Base-by-base conservation (phyloP, 2,797 vertebrate species). In the Sylvia borin region DNA sequence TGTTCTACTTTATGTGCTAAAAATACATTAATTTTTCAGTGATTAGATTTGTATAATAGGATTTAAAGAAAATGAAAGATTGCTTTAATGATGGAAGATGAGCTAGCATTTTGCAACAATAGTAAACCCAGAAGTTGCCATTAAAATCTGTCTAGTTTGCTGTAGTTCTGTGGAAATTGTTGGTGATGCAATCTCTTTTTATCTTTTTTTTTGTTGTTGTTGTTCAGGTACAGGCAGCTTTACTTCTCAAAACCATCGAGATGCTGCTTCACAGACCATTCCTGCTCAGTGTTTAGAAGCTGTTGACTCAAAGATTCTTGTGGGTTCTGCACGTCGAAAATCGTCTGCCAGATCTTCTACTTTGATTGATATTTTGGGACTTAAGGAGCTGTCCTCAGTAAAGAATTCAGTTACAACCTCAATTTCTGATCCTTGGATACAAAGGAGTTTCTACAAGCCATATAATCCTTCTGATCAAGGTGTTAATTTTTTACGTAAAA, bases 261-360 rank as follows among this genome's bases (percentile, higher is more conserved):
- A 99, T 91, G 98, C 98, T 93, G 98, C 98, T 47, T 99, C 99
- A 42, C 99, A 99, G 97, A 99, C 99, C 4, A 79, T 98, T 62
- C 97, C 98, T 47, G 93, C 97, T 88, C 98, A 98, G 42, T 98
- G 91, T 74, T 98, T 98, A 96, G 98, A 99, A 95, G 88, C 98
- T 36, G 78, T 96, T 60, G 98, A 98, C 82, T 98, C 98, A 48
- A 98, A 97, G 50, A 75, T 98, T 71, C 97, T 98, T 81, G 92
- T 98, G 48, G 97, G 98, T 93, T 98, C 99, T 42, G 96, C 97
- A 57, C 96, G 57, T 43, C 98, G 96, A 91, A 99, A 98, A 77
- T 92, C 96, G 58, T 97, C 97, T 62, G 61, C 93, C 76, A 98
- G 98, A 82, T 97, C 98, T n/a, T 97, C 97, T 91, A 19, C 96